Evolutionary conservation across 1,140 invertebrate species (phyloP).

Genomic region (Drosophila busckii): DNA sequence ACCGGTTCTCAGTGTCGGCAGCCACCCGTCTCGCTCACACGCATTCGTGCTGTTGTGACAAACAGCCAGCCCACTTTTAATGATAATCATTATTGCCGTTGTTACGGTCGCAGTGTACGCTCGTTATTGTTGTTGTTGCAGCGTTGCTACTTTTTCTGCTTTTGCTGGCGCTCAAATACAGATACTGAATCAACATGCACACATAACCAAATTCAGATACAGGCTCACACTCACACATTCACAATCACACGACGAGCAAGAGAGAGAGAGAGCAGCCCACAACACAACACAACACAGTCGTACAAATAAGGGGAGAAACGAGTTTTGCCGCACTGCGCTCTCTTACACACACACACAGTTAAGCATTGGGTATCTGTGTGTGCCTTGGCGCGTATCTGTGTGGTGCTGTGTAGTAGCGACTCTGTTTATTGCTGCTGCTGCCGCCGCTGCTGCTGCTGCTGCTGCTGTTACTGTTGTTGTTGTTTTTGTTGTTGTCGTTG

Average conservation of each 20-base stretch:
- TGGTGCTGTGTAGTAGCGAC: constrained; percentile 14
- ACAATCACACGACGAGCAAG: neutral
- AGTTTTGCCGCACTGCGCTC: constrained; percentile 44
- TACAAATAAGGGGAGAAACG: constrained; percentile 50
- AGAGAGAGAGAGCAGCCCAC: constrained; percentile 6
- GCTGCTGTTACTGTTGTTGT: constrained; percentile 14
- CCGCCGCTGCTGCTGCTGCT: constrained; percentile 13
- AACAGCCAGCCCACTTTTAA: constrained; percentile 74
- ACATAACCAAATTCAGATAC: too few species aligned
- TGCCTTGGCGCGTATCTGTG: constrained; percentile 12
- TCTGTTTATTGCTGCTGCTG: constrained; percentile 1
- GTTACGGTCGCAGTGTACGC: constrained; percentile 57
- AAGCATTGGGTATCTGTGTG: constrained; percentile 17
- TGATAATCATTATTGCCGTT: constrained; percentile 78
- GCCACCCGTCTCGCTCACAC: constrained; percentile 34
- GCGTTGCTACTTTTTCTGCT: constrained; percentile 59
- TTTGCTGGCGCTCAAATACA: constrained; percentile 31
- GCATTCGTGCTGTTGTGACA: constrained; percentile 28
- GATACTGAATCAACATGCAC: too few species aligned
- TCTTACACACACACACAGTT: constrained; percentile 16
- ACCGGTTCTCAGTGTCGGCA: constrained; percentile 48
- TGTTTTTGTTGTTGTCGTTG: constrained; percentile 57
- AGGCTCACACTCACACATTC: constrained; percentile 18
- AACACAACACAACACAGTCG: constrained; percentile 7
- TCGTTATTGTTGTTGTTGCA: constrained; percentile 29